Evolutionary conservation across 2,888 invertebrate genomes (phyloP), one percentile per base, ranked within the genome.

Genomic region (Campaea margaritaria): DNA sequence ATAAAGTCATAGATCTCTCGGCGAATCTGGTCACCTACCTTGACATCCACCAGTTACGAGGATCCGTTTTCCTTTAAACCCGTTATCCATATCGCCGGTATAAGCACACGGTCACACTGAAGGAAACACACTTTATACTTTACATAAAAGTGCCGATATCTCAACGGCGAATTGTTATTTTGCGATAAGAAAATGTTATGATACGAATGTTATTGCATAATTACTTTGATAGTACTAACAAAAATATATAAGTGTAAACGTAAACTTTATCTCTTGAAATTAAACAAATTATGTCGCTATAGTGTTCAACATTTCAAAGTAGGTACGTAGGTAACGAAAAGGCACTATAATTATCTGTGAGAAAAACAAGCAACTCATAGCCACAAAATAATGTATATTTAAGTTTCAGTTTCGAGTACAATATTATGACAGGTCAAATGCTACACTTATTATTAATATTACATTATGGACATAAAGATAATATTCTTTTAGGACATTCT

Each of bases 41-140:
- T 95, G 95, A 43, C 96, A 97, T 52, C 97, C 97, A 47, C 98
- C 98, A 2, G 98, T 98, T 0, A 98, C 96, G 44, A 98, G 89
- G 74, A 97, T 95, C 51, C 95, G 93, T 91, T 96, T 97, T 51
- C 95, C 95, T 72, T 93, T 91, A 78, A 96, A 96, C 67, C 83
- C 88, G 72, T 94, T 84, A 57, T 84, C 81, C 88, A 89, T 89
- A 57, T 59, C 73, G 15, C 38, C 15, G 13, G 36, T 27, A 41
- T 44, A n/a, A 56, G 16, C 31, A 39, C 31, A 41, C 45, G 31
- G 59, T n/a, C 55, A 51, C 34, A 31, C 31, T 28, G 50, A 41
- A 28, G 12, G 13, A 47, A n/a, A 58, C 21, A 42, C 38, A 8
- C 50, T 31, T 7, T 31, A 15, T 13, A 38, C 38, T 21, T n/a